Evolutionary conservation across 2,888 invertebrate genomes (phyloP).

Genomic region (Drepanosiphum platanoidis): DNA sequence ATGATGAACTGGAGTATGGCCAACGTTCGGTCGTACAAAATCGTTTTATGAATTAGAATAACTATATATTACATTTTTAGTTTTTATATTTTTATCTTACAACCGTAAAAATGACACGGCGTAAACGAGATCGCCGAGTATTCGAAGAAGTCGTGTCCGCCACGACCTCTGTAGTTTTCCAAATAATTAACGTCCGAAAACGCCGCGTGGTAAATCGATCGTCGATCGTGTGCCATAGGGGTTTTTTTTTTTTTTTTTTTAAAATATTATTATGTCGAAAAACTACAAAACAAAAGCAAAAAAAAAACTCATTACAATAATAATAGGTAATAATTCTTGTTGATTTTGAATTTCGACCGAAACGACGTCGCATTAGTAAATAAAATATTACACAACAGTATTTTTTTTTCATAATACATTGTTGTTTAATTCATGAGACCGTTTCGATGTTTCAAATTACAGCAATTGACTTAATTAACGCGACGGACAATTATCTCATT

Average conservation of each 20-base stretch:
- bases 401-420: background rate
- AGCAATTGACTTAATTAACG: constrained; percentile 38
- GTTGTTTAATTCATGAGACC: constrained; percentile 33
- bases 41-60: constrained; percentile 55
- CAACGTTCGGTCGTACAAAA: constrained; percentile 27
- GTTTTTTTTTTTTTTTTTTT: too few relatives aligned
- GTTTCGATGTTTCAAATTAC: constrained; percentile 28
- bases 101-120: background rate
- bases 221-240: too few relatives aligned
- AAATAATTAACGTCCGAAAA: background rate
- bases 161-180: background rate
- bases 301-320: too few relatives aligned
- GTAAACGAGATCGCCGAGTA: background rate
- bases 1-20: constrained; percentile 25
- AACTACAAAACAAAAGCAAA: too few relatives aligned
- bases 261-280: too few relatives aligned
- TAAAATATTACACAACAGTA: background rate
- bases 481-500: constrained; percentile 19
- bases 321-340: too few relatives aligned
- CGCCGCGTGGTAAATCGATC: background rate
- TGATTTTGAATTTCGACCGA: too few relatives aligned
- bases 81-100: constrained; percentile 44
- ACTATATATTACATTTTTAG: constrained; percentile 14
- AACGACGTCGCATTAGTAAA: too few relatives aligned
- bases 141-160: background rate